These are phyloP conservation scores for Callipepla californica DNA, from an alignment of 2,113 vertebrate species.

Conservation along the genomic window DNA sequence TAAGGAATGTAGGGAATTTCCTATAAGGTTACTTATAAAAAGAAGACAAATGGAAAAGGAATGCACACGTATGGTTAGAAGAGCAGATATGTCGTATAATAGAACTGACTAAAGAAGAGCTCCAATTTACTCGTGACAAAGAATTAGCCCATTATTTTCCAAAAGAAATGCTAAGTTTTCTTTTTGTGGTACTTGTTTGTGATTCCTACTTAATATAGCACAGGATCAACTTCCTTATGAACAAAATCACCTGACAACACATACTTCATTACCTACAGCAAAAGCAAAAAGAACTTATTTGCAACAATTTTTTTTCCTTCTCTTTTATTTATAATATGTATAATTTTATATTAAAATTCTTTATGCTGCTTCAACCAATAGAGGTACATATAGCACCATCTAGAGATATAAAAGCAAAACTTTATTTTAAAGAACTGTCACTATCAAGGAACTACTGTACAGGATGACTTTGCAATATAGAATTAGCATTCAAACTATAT, in stretches of 20 bases:
- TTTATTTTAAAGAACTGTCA: background rate
- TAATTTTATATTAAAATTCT: background rate
- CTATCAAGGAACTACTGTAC: background rate
- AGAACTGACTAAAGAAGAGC: background rate
- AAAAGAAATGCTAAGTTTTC: background rate
- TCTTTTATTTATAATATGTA: constrained; percentile 9
- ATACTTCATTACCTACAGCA: background rate
- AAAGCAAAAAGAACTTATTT: constrained; percentile 7
- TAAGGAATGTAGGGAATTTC: background rate
- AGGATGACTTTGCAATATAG: constrained; percentile 54
- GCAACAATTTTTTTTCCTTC: background rate
- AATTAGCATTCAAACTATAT: constrained; percentile 46
- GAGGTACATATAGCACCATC: constrained; percentile 79
- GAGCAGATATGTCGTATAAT: background rate
- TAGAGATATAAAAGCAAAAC: constrained; percentile 72
- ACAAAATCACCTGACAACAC: constrained; percentile 29
- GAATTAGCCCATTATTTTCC: background rate
- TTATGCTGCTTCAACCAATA: background rate
- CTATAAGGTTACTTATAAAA: background rate
- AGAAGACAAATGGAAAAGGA: background rate
- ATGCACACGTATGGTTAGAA: rapidly evolving
- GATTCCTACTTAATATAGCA: background rate
- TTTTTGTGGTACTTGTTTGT: background rate
- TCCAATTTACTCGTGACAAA: background rate
- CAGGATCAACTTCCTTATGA: background rate